Percentiles rank a stretch among this genome's conserved stretches.
Evolutionary conservation across 2,797 vertebrate genomes (phyloP).

Genomic region (Sebastes miniatus): DNA sequence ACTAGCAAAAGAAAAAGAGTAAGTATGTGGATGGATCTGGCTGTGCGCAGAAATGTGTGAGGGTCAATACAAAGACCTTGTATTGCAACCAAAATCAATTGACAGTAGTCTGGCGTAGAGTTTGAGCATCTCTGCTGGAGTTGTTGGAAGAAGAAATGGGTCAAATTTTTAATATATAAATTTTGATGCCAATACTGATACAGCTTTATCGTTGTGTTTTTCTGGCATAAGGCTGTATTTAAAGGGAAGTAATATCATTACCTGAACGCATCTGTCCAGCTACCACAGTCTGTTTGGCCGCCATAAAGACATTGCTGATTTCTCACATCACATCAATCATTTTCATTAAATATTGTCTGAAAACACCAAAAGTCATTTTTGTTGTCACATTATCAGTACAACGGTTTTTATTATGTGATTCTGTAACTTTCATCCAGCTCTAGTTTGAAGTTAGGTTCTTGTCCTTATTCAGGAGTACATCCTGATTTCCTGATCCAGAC

Average conservation of each 20-base stretch:
- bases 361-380: background rate
- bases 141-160: background rate
- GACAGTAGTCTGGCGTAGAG: background rate
- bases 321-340: background rate
- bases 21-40: background rate
- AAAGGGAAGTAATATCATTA: background rate
- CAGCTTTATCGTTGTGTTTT: background rate
- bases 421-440: background rate
- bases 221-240: background rate
- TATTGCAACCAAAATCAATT: background rate
- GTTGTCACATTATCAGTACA: background rate
- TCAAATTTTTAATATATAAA: background rate
- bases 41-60: background rate
- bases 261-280: background rate
- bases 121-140: background rate
- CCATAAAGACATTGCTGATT: background rate
- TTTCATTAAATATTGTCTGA: background rate
- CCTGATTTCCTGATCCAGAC: background rate
- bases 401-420: background rate
- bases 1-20: background rate
- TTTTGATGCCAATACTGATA: background rate
- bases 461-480: background rate
- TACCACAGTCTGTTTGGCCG: background rate
- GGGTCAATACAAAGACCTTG: background rate
- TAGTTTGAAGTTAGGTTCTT: background rate